A percentile compares a stretch with the other conserved stretches of the same genome.
These are phyloP conservation scores for Marisa cornuarietis DNA, from an alignment of 1,140 invertebrate species.

Conservation along the genomic window DNA sequence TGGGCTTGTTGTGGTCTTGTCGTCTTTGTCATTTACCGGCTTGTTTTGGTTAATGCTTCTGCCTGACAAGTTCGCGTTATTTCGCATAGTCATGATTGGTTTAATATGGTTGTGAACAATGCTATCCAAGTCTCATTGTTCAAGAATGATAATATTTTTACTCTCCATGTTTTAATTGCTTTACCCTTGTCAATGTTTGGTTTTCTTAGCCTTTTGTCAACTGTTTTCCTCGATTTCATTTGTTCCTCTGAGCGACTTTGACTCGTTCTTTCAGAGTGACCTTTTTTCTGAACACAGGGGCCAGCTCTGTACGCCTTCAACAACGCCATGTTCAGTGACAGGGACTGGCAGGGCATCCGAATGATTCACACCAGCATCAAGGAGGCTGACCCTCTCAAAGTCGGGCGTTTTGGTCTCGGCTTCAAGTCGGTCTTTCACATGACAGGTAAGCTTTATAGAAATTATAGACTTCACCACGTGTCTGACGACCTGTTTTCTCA, in stretches of 20 bases:
- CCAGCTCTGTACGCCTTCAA: conserved; percentile 53
- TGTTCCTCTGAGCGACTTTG: too few relatives aligned
- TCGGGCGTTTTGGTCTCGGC: conserved; percentile 56
- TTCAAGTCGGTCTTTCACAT: conserved; percentile 61
- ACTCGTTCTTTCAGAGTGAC: not conserved
- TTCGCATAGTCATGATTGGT: too few relatives aligned
- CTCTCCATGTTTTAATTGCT: not conserved
- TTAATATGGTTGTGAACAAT: too few relatives aligned
- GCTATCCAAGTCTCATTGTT: too few relatives aligned
- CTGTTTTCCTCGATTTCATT: not conserved
- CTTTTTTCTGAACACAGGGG: conserved; percentile 35
- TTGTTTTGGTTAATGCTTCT: too few relatives aligned
- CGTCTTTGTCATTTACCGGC: too few relatives aligned
- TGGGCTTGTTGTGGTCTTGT: too few relatives aligned
- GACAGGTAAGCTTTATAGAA: conserved; percentile 40
- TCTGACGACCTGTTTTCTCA: not conserved
- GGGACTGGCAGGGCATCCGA: conserved; percentile 53
- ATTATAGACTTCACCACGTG: not conserved
- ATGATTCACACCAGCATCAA: conserved; percentile 50
- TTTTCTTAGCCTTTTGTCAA: not conserved
- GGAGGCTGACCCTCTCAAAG: conserved; percentile 49
- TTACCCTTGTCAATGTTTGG: not conserved
- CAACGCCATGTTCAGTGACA: conserved; percentile 48
- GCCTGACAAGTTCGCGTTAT: too few relatives aligned
- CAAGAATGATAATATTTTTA: too few relatives aligned